Evolutionary conservation across 2,797 vertebrate genomes (phyloP).

Genomic region (Macropodus opercularis): DNA sequence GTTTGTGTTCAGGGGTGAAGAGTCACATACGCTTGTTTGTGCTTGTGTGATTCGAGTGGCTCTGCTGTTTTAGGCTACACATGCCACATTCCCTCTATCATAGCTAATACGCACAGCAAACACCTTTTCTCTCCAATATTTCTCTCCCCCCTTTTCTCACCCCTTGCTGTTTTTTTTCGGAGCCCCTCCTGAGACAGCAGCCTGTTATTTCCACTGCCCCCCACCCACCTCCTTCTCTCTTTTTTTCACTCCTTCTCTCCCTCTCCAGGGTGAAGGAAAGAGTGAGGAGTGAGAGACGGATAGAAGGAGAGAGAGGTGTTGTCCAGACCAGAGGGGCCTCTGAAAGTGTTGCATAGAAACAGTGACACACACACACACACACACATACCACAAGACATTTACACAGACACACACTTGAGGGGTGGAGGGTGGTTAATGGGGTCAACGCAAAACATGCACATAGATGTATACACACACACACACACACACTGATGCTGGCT

Average conservation of each 20-base stretch:
- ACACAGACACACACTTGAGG: constrained; percentile 41
- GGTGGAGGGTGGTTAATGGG: constrained; percentile 35
- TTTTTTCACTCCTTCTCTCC: constrained; percentile 68
- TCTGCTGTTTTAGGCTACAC: constrained; percentile 25
- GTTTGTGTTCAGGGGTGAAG: constrained; percentile 15
- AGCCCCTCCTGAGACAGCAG: constrained; percentile 78
- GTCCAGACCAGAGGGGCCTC: constrained; percentile 79
- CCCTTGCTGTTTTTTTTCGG: constrained; percentile 57
- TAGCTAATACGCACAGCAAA: constrained; percentile 55
- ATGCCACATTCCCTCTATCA: constrained; percentile 53
- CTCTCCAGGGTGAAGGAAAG: constrained; percentile 80
- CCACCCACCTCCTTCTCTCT: constrained; percentile 43
- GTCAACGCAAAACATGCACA: constrained; percentile 54
- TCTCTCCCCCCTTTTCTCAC: constrained; percentile 62
- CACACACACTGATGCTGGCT: background rate
- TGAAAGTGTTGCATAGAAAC: constrained; percentile 80
- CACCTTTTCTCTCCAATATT: constrained; percentile 61
- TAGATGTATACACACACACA: constrained; percentile 40
- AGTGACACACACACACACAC: constrained; percentile 54
- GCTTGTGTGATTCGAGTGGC: constrained; percentile 20
- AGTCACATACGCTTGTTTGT: constrained; percentile 30
- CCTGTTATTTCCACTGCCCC: constrained; percentile 82
- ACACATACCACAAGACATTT: constrained; percentile 57
- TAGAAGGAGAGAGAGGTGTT: constrained; percentile 74
- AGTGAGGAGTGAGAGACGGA: constrained; percentile 78